Base-by-base conservation (phyloP, 2,797 vertebrate genomes). In the Lutjanus campechanus region DNA sequence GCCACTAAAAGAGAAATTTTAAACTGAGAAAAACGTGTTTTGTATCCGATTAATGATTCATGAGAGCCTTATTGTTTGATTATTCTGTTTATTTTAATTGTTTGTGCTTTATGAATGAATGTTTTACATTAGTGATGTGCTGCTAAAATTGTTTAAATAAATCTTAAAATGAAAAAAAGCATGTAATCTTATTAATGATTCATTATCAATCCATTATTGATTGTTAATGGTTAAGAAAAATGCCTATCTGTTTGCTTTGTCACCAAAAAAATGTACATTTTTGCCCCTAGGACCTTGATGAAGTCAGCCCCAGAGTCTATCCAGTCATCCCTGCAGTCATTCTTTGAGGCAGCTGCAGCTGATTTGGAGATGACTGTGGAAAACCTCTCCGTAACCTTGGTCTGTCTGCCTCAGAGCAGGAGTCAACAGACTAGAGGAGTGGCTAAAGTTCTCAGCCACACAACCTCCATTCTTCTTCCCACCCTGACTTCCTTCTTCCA, bases 401-500 rank as follows among this genome's bases (percentile, higher is more conserved):
- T 96, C 67, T 95, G 96, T 69, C 93, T 96, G 80, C 94, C 96
- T 29, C 97, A 96, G 88, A 96, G 94, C 75, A 93, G 96, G 75
- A 94, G 77, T 87, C 97, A 97, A 53, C 84, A 89, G 72, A 93
- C 95, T 46, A 95, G 93, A 87, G 96, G 96, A 59, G 94, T 96
- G 47, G 95, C 95, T 29, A 96, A 96, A 84, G 95, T 97, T 76
- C 94, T 98, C 86, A 95, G 95, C 82, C 97, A 97, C 82, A 97
- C 96, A 49, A 96, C 95, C 0, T 95, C 96, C 71, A 93, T 96
- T 8, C 96, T 99, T n/a, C 88, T 99, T 25, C 98, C 98, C 2
- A 95, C 96, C 29, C 95, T 99, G 49, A 98, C 97, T 0, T 97
- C 98, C 1, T 91, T 99, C 43, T 98, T 99, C 88, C 96, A 96